Evolutionary conservation across 2,113 vertebrate species (phyloP).

Genomic region (Phodopus roborovskii): DNA sequence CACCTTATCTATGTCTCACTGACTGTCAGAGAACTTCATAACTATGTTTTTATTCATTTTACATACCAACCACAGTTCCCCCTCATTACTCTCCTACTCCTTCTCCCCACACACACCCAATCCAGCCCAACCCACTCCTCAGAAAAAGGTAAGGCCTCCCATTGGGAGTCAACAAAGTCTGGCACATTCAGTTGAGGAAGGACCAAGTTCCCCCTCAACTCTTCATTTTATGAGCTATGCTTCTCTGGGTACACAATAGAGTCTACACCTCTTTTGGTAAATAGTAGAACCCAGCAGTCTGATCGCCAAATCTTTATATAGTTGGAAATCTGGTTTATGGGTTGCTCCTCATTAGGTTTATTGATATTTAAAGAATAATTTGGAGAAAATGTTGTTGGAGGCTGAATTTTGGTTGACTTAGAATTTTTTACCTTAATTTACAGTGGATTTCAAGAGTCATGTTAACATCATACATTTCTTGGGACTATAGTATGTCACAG

Average conservation of each 20-base stretch:
- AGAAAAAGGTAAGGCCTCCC: too few species aligned
- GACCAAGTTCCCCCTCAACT: not conserved
- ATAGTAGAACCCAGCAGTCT: not conserved
- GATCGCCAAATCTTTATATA: slow-evolving; percentile 1
- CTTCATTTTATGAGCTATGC: not conserved
- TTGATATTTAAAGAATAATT: slow-evolving; percentile 39
- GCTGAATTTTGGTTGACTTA: slow-evolving; percentile 32
- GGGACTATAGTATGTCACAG: not conserved
- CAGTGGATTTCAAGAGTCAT: not conserved
- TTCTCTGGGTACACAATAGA: not conserved
- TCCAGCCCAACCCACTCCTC: too few species aligned
- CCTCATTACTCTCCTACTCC: too few species aligned
- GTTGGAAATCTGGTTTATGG: slow-evolving; percentile 12
- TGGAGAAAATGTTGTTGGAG: not conserved
- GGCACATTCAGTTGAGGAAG: too few species aligned
- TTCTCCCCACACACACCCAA: too few species aligned
- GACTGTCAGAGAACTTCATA: not conserved
- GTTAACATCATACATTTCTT: not conserved
- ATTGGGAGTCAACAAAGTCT: too few species aligned
- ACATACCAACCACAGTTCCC: too few species aligned
- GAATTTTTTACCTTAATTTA: slow-evolving; percentile 53
- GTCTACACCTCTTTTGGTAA: not conserved
- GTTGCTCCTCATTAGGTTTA: slow-evolving; percentile 5
- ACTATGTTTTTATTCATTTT: not conserved
- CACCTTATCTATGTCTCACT: not conserved